Evolutionary conservation across 2,888 invertebrate genomes (phyloP).

Genomic region (Brenthis daphne): DNA sequence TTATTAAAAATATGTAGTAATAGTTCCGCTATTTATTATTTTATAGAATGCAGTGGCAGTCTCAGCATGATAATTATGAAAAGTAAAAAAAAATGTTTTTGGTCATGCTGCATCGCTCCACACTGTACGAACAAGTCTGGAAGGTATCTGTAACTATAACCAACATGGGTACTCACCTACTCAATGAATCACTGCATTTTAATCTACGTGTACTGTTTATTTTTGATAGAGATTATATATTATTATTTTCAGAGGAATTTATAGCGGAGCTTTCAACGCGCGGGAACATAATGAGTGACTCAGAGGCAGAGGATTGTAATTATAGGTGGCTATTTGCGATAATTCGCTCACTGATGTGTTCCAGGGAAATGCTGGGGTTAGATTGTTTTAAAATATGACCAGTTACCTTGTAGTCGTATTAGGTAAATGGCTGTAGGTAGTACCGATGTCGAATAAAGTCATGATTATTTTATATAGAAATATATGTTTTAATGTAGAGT

Average conservation of each 20-base stretch:
- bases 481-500: neutral
- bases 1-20: too few species aligned
- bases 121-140: too few species aligned
- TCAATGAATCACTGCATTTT: too few species aligned
- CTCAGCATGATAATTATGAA: too few species aligned
- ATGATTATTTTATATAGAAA: too few species aligned
- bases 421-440: neutral
- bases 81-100: too few species aligned
- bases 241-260: constrained; percentile 34
- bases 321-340: constrained; percentile 20
- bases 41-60: too few species aligned
- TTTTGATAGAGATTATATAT: constrained; percentile 15
- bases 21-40: too few species aligned
- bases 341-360: constrained; percentile 12
- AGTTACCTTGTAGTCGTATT: neutral
- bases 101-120: too few species aligned
- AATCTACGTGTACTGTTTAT: constrained; percentile 3
- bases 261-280: constrained; percentile 28
- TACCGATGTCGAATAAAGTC: too few species aligned
- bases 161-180: too few species aligned
- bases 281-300: constrained; percentile 31
- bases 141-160: too few species aligned
- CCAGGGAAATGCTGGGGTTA: constrained; percentile 11
- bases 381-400: constrained; percentile 3
- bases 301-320: constrained; percentile 27